phyloP scores from a whole-genome alignment of 2,797 vertebrate genomes.

The Geotrypetes seraphini region DNA sequence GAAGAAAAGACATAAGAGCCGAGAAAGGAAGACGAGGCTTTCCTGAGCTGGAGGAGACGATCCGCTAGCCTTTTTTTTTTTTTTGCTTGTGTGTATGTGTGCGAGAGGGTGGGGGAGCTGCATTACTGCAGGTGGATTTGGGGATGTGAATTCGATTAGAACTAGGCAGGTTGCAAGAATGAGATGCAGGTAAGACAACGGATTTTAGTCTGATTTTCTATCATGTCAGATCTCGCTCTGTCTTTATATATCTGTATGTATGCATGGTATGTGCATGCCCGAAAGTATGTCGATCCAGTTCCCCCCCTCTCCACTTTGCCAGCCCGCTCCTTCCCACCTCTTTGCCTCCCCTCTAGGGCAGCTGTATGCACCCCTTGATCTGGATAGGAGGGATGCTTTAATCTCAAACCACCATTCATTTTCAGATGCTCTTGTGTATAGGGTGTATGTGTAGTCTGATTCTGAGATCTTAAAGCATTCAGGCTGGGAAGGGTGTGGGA shows the following conservation, averaged over 20 bases:
- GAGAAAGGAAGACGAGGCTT: too few relatives aligned
- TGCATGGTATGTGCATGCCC: too few relatives aligned
- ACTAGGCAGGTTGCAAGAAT: constrained; percentile 36
- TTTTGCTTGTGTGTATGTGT: too few relatives aligned
- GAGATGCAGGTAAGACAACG: constrained; percentile 45
- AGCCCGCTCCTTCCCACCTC: not conserved
- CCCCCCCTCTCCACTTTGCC: too few relatives aligned
- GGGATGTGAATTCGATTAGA: constrained; percentile 42
- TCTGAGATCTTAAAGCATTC: not conserved
- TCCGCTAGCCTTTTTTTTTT: too few relatives aligned
- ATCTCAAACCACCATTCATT: not conserved
- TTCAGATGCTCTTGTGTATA: not conserved
- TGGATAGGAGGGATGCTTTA: too few relatives aligned
- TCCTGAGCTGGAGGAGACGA: constrained; percentile 12
- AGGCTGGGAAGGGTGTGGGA: too few relatives aligned
- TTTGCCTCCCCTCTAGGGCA: not conserved
- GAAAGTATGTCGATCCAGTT: too few relatives aligned
- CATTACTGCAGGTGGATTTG: too few relatives aligned
- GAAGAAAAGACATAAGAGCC: constrained; percentile 41
- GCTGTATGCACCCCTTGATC: not conserved
- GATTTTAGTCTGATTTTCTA: not conserved
- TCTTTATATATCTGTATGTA: too few relatives aligned
- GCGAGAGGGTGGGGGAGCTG: constrained; percentile 23
- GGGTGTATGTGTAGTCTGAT: not conserved
- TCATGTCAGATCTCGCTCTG: too few relatives aligned